Evolutionary conservation across 2,888 invertebrate genomes (phyloP).

Genomic region (Deroplatys truncata): DNA sequence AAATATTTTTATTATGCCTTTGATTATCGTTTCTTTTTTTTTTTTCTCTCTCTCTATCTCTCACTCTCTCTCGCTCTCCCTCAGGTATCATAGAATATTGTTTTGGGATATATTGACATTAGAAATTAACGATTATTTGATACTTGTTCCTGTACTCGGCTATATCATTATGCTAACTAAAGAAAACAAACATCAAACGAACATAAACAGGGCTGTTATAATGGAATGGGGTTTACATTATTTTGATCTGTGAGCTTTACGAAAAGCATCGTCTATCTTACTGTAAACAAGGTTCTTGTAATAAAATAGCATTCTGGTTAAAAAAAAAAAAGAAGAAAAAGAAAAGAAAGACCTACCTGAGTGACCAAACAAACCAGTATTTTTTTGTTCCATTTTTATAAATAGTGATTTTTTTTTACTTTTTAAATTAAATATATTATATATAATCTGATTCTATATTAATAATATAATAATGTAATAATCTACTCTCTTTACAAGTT

Average conservation of each 20-base stretch:
- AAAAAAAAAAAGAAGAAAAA: not conserved
- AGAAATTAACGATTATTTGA: not conserved
- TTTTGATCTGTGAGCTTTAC: not conserved
- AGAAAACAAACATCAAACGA: not conserved
- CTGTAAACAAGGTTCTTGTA: not conserved
- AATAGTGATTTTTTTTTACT: conserved; percentile 17
- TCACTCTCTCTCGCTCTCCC: not conserved
- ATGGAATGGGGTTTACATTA: not conserved
- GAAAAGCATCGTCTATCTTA: not conserved
- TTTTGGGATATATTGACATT: not conserved
- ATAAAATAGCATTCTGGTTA: conserved; percentile 8
- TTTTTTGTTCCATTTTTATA: conserved; percentile 20
- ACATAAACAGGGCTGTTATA: not conserved
- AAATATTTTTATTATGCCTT: not conserved
- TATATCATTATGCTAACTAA: not conserved
- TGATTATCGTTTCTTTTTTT: not conserved
- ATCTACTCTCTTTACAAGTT: conserved; percentile 22
- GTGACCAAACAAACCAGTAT: conserved; percentile 14
- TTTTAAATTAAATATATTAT: conserved; percentile 30
- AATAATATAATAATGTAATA: conserved; percentile 23
- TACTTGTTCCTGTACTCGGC: not conserved
- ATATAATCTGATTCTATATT: conserved; percentile 27
- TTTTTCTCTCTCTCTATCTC: not conserved
- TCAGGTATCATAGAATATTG: not conserved
- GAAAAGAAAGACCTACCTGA: conserved; percentile 13